phyloP scores from a whole-genome alignment of 2,113 vertebrate species.

The Mastomys natalensis region DNA sequence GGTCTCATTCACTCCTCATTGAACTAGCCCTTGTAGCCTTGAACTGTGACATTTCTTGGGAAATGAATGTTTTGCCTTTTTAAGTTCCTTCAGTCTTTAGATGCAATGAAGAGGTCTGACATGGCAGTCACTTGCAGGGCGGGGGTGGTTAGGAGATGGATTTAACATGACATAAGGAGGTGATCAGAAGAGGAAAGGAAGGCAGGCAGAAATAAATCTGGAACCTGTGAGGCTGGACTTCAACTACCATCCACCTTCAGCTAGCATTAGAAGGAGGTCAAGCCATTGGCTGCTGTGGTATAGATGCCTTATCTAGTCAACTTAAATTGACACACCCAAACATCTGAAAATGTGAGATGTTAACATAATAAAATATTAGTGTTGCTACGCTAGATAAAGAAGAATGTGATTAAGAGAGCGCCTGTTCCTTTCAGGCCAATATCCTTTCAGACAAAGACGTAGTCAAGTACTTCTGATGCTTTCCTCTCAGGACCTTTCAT shows the following conservation, averaged over 20 bases:
- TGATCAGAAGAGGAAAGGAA: background rate
- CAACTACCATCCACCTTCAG: background rate
- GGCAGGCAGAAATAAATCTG: no score
- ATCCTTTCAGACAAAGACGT: background rate
- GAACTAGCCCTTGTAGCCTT: background rate
- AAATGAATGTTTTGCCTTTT: background rate
- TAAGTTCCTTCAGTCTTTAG: no score
- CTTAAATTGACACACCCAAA: rapidly evolving
- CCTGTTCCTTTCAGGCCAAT: background rate
- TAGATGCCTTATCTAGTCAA: background rate
- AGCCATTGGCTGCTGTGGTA: background rate
- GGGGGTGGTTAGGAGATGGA: background rate
- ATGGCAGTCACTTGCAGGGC: background rate
- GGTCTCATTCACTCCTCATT: background rate
- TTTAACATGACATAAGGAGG: background rate
- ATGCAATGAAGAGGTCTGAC: background rate
- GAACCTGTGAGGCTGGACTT: rapidly evolving
- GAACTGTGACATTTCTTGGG: no score
- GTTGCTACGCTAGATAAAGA: background rate
- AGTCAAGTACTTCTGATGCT: rapidly evolving
- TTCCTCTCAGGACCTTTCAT: background rate
- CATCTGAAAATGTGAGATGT: background rate
- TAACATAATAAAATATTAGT: background rate
- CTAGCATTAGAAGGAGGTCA: background rate
- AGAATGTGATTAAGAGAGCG: background rate